phyloP scores from a whole-genome alignment of 2,797 vertebrate genomes.

The Geotrypetes seraphini region DNA sequence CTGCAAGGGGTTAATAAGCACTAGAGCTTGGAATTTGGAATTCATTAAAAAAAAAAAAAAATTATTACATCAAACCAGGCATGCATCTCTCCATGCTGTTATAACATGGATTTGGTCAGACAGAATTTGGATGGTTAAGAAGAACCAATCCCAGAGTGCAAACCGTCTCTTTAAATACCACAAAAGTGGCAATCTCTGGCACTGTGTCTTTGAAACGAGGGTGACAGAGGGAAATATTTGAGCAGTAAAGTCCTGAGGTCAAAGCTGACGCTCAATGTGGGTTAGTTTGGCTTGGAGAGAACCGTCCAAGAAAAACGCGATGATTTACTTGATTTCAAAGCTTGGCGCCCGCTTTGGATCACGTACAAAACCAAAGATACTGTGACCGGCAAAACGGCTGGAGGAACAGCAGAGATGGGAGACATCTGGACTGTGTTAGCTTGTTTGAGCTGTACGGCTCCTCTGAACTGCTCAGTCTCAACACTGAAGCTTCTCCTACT shows the following conservation, averaged over 20 bases:
- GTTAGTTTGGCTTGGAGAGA: constrained; percentile 45
- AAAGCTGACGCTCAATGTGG: constrained; percentile 47
- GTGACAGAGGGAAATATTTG: constrained; percentile 38
- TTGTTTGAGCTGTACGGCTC: constrained; percentile 40
- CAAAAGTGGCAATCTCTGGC: constrained; percentile 32
- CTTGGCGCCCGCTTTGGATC: constrained; percentile 46
- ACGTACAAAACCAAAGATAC: constrained; percentile 45
- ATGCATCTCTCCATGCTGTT: not conserved
- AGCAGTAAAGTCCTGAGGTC: constrained; percentile 51
- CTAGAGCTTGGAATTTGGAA: too few relatives aligned
- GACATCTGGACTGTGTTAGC: constrained; percentile 60
- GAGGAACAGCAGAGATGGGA: constrained; percentile 40
- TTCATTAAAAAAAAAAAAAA: too few relatives aligned
- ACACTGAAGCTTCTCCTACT: constrained; percentile 28
- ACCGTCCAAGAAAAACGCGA: constrained; percentile 60
- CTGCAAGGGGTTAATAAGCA: too few relatives aligned
- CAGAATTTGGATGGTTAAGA: not conserved
- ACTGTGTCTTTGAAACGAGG: constrained; percentile 32
- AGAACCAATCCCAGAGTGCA: constrained; percentile 12
- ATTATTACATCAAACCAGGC: not conserved
- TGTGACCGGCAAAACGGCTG: constrained; percentile 44
- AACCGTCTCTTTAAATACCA: constrained; percentile 19
- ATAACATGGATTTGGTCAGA: not conserved
- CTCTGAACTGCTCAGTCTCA: constrained; percentile 46
- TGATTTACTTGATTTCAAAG: constrained; percentile 63